A percentile compares a stretch with the other conserved stretches of the same genome.
phyloP scores from a whole-genome alignment of 2,113 vertebrate genomes.

The Plecotus auritus region DNA sequence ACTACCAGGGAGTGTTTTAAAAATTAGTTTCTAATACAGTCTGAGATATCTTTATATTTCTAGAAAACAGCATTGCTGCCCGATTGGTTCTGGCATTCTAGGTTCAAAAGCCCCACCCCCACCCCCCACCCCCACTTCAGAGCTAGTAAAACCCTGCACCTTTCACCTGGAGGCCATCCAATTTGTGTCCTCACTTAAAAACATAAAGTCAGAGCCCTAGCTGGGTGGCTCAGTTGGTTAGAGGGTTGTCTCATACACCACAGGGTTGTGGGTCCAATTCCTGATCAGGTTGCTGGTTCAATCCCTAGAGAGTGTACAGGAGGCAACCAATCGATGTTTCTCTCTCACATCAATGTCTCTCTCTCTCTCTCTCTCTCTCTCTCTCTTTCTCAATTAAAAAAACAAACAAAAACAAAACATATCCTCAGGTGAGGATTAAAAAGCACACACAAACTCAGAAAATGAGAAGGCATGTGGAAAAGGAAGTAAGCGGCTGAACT shows the following conservation, averaged over 20 bases:
- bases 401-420: no score
- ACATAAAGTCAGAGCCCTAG: not conserved
- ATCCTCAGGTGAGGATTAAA: no score
- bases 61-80: not conserved
- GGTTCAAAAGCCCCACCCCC: not conserved
- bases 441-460: not conserved
- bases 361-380: no score
- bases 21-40: not conserved
- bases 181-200: not conserved
- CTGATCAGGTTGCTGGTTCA: no score
- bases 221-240: no score
- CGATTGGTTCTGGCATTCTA: not conserved
- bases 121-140: not conserved
- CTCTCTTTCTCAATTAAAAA: no score
- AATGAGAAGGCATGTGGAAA: not conserved
- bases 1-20: not conserved
- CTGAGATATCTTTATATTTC: not conserved
- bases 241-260: no score
- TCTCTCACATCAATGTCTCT: no score
- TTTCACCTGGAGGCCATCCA: not conserved
- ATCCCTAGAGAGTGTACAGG: no score
- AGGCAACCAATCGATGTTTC: no score
- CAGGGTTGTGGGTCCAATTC: no score
- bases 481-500: not conserved
- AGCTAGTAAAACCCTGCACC: not conserved